phyloP scores from a whole-genome alignment of 1,140 invertebrate species.

The Lanistes nyassanus region DNA sequence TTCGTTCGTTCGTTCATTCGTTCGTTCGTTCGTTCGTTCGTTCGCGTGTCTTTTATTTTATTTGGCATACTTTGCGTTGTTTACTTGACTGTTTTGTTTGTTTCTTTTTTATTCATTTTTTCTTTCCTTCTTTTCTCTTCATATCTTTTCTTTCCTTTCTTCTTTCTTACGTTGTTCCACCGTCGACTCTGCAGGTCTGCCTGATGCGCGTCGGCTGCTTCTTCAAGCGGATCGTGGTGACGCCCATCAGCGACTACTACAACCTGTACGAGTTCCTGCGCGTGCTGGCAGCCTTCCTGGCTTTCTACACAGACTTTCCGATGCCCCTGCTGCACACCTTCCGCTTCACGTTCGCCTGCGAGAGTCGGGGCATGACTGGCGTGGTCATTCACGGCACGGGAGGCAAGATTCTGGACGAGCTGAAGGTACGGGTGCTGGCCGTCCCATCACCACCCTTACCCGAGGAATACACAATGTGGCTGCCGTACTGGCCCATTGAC shows the following conservation, averaged over 20 bases:
- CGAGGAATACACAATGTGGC: no score
- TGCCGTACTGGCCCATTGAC: no score
- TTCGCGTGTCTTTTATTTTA: no score
- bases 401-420: constrained; percentile 68
- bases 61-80: no score
- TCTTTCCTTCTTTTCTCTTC: no score
- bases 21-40: no score
- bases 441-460: no score
- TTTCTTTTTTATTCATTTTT: no score
- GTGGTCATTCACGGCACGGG: constrained; percentile 78
- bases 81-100: no score
- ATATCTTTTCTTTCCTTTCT: no score
- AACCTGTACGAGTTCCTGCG: constrained; percentile 79
- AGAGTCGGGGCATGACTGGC: constrained; percentile 66
- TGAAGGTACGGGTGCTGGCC: constrained; percentile 33
- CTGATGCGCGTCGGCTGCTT: constrained; percentile 77
- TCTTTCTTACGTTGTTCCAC: background rate
- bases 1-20: no score
- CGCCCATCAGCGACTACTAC: constrained; percentile 82
- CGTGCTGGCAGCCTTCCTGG: constrained; percentile 70
- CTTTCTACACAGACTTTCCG: constrained; percentile 53
- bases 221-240: constrained; percentile 77
- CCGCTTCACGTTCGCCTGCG: constrained; percentile 84
- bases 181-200: constrained; percentile 67
- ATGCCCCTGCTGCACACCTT: constrained; percentile 60